A percentile compares a stretch with the other conserved stretches of the same genome.
phyloP scores from a whole-genome alignment of 2,797 vertebrate genomes.

The Anas bahamensis region DNA sequence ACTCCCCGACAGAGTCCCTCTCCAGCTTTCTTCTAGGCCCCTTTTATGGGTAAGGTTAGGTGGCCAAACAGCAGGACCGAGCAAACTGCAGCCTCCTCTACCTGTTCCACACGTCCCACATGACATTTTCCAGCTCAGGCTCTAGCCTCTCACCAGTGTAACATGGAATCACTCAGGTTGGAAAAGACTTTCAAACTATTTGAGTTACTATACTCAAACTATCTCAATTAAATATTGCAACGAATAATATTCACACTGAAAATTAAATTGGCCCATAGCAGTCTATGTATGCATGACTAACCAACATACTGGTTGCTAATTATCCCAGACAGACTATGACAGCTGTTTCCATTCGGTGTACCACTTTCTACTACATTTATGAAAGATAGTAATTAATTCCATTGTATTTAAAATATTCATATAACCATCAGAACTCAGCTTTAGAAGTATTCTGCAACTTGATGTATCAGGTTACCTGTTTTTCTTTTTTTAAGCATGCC shows the following conservation, averaged over 20 bases:
- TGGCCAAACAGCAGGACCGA: too few species aligned
- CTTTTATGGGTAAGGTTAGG: too few species aligned
- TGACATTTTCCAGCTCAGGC: too few species aligned
- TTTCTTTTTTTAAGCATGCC: background rate
- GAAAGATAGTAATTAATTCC: background rate
- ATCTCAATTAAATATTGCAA: background rate
- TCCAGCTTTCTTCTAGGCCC: too few species aligned
- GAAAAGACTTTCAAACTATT: background rate
- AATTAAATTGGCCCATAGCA: background rate
- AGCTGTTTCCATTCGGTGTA: background rate
- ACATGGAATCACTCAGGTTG: too few species aligned
- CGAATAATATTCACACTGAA: background rate
- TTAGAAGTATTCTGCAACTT: background rate
- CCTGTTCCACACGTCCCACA: too few species aligned
- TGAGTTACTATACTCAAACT: background rate
- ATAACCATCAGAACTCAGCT: background rate
- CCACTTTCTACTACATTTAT: background rate
- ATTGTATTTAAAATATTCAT: background rate
- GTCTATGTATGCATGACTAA: background rate
- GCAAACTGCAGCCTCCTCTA: too few species aligned
- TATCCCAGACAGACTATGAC: background rate
- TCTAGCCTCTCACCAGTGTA: too few species aligned
- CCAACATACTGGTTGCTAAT: background rate
- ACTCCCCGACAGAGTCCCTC: too few species aligned
- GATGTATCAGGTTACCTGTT: background rate